Evolutionary conservation across 64 coral and sea anemone genomes (phyloP), one percentile per base, ranked within the genome.

Genomic region (Pocillopora damicornis): DNA sequence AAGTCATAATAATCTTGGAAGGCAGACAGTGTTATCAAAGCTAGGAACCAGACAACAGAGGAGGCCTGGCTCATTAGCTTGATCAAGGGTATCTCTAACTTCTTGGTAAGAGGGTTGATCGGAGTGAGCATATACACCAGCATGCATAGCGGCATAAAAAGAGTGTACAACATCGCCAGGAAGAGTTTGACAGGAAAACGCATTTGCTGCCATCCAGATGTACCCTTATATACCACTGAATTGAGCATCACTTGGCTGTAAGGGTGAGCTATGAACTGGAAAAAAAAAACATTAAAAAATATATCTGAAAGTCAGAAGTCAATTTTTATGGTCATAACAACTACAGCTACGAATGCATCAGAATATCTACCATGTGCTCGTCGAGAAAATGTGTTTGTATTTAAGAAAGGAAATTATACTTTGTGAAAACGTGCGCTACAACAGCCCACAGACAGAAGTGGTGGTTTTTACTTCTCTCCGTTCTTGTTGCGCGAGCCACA

Each of bases 171-270:
- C 18, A 88, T 20, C n/a, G 37, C 86, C 37, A 92, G 74, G 15
- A 95, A 15, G 37, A 60, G n/a, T 75, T 75, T 87, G 15, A 5
- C 62, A 30, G 71, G 15, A 1, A 75, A 81, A 58, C 79, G 35
- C 1, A 79, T 65, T 42, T 95, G 89, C 11, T 91, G 69, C 86
- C 88, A 88, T 56, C 80, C 75, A 7, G 61, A 12, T 22, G 87
- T 35, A 1, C 89, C 93, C 37, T 67, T 74, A 63, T 91, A 95
- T 36, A 91, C 60, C 12, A 91, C 89, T 0, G 93, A 88, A 73
- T 95, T 95, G 4, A 95, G 73, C 86, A 91, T 91, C 4, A 95
- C 78, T 78, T 95, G 93, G 58, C 93, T 95, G 93, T 95, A 95
- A 18, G 88, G 83, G 84, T 95, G 93, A 30, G 93, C 89, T 62